Percentiles rank a stretch among this genome's conserved stretches.
Evolutionary conservation across 2,888 invertebrate genomes (phyloP).

Genomic region (Epinotia demarniana): DNA sequence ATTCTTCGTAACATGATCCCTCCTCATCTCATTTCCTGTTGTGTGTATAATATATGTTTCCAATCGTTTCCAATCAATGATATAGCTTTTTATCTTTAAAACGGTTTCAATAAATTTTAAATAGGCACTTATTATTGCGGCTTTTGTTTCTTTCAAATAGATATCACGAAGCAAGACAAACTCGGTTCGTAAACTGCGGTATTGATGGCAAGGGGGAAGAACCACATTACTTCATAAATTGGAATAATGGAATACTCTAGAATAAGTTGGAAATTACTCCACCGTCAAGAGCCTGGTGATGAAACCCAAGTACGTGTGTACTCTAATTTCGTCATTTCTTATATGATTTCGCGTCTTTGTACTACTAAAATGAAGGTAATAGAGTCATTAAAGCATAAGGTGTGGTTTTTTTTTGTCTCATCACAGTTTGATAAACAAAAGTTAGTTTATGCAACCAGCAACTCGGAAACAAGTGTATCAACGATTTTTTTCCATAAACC

Average conservation of each 20-base stretch:
- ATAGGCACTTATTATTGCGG: no score
- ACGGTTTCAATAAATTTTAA: background rate
- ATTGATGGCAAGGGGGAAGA: no score
- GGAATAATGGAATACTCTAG: no score
- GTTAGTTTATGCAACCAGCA: background rate
- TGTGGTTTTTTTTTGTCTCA: background rate
- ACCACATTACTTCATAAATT: no score
- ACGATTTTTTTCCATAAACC: conserved; percentile 31
- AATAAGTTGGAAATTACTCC: no score
- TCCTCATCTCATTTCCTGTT: conserved; percentile 45
- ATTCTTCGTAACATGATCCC: conserved; percentile 51
- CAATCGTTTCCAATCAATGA: conserved; percentile 25
- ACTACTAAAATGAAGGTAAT: background rate
- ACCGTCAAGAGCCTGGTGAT: no score
- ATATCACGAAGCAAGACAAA: no score
- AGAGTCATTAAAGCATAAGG: background rate
- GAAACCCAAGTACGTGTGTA: no score
- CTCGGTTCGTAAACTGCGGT: no score
- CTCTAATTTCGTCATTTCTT: background rate
- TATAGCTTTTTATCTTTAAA: background rate
- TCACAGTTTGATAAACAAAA: background rate
- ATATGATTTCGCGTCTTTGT: background rate
- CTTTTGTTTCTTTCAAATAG: no score
- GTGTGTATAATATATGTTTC: conserved; percentile 21
- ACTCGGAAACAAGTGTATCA: conserved; percentile 13